Evolutionary conservation across 2,113 vertebrate genomes (phyloP).

Genomic region (Nothobranchius furzeri): DNA sequence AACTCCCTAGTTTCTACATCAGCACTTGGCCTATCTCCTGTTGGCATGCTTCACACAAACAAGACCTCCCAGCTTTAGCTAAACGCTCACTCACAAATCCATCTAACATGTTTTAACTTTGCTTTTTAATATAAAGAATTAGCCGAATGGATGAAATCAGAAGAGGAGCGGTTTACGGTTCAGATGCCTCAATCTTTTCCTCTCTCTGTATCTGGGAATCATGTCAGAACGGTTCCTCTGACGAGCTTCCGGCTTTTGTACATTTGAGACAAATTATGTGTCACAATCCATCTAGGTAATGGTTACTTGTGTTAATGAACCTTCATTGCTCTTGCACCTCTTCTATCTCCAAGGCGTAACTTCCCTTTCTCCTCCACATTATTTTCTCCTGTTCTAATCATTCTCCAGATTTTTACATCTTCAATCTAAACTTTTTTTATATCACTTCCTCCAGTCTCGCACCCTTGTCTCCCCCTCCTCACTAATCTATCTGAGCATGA

Average conservation of each 20-base stretch:
- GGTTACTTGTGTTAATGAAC: constrained; percentile 12
- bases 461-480: constrained; percentile 25
- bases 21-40: constrained; percentile 50
- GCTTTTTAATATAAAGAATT: constrained; percentile 20
- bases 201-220: constrained; percentile 19
- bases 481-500: constrained; percentile 42
- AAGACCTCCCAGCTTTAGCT: constrained; percentile 29
- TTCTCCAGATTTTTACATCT: not conserved
- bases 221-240: constrained; percentile 55
- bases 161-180: no score
- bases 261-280: constrained; percentile 23
- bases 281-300: constrained; percentile 19
- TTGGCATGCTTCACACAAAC: constrained; percentile 44
- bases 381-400: constrained; percentile 23
- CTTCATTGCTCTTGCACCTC: constrained; percentile 6
- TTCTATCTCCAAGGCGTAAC: not conserved
- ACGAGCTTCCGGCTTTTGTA: constrained; percentile 70
- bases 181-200: constrained; percentile 4
- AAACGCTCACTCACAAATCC: constrained; percentile 34
- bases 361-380: not conserved
- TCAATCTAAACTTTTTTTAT: constrained; percentile 18
- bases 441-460: constrained; percentile 20
- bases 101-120: constrained; percentile 37
- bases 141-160: constrained; percentile 49
- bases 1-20: constrained; percentile 32